Evolutionary conservation across 1,140 invertebrate species (phyloP).

Genomic region (Drosophila subpulchrella): DNA sequence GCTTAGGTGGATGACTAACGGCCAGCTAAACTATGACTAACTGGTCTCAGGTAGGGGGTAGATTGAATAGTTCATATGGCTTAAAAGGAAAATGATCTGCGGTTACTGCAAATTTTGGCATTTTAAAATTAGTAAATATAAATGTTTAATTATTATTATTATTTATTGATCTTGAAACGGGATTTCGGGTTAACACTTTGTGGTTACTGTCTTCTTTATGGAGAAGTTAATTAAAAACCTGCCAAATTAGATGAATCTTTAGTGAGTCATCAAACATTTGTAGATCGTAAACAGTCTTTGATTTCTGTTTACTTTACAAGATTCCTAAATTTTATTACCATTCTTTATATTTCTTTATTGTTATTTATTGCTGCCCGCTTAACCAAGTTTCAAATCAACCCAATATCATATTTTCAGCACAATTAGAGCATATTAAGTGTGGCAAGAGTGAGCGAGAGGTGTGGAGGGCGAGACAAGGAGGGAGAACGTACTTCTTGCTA

Average conservation of each 20-base stretch:
- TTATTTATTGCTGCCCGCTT: constrained; percentile 2
- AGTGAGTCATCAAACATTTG: constrained; percentile 1
- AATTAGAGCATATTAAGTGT: constrained; percentile 55
- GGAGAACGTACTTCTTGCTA: constrained; percentile 18
- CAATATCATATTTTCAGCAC: constrained; percentile 37
- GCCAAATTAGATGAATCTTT: background rate
- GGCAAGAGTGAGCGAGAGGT: constrained; percentile 27
- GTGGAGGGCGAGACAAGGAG: constrained; percentile 3
- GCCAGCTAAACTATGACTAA: constrained; percentile 46
- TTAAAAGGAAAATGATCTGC: background rate
- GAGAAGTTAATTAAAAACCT: background rate
- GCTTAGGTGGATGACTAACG: constrained; percentile 46
- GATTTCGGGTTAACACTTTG: background rate
- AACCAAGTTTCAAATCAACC: constrained; percentile 2
- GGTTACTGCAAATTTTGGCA: too few relatives aligned
- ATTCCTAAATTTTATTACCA: background rate
- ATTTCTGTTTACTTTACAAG: background rate
- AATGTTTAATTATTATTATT: too few relatives aligned
- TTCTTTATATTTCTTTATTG: constrained; percentile 5
- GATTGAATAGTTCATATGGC: constrained; percentile 26
- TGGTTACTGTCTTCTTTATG: background rate
- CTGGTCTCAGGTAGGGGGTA: constrained; percentile 19
- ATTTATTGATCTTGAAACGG: background rate
- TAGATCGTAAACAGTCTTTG: background rate
- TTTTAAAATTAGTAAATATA: too few relatives aligned